Percentiles rank a stretch among this genome's conserved stretches.
phyloP scores from a whole-genome alignment of 2,113 vertebrate genomes.

The Cyphomyrus plagiostoma region DNA sequence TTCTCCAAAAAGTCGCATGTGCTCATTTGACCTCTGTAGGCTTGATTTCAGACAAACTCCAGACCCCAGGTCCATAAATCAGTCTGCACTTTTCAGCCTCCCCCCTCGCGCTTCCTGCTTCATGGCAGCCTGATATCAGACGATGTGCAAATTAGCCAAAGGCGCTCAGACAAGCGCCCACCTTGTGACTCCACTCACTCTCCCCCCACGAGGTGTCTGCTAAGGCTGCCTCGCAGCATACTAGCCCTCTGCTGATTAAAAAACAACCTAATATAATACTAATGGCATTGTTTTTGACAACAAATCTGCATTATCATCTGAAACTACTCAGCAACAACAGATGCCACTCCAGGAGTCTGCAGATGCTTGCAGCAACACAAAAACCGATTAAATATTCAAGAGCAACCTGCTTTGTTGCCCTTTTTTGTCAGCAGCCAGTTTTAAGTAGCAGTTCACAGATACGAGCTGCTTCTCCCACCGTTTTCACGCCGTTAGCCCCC shows the following conservation, averaged over 20 bases:
- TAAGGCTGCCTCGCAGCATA: constrained; percentile 6
- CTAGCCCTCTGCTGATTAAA: constrained; percentile 14
- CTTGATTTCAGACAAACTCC: background rate
- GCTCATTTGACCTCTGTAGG: background rate
- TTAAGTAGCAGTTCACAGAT: constrained; percentile 5
- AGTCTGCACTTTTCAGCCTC: background rate
- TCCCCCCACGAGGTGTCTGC: background rate
- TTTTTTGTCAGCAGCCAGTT: constrained; percentile 1
- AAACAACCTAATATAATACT: constrained; percentile 11
- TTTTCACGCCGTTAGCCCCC: background rate
- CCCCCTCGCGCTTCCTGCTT: background rate
- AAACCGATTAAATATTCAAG: constrained; percentile 8
- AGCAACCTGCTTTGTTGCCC: constrained; percentile 7
- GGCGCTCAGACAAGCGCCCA: background rate
- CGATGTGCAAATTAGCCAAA: background rate
- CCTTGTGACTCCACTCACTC: background rate
- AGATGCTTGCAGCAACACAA: constrained; percentile 1
- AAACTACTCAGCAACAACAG: background rate
- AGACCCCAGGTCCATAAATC: constrained; percentile 3
- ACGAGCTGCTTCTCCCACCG: background rate
- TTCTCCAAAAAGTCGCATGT: background rate
- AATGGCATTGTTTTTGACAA: constrained; percentile 18
- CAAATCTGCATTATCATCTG: constrained; percentile 22
- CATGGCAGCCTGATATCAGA: constrained; percentile 8
- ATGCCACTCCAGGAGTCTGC: background rate